phyloP scores from a whole-genome alignment of 2,888 invertebrate species.

The Megalurothrips usitatus region DNA sequence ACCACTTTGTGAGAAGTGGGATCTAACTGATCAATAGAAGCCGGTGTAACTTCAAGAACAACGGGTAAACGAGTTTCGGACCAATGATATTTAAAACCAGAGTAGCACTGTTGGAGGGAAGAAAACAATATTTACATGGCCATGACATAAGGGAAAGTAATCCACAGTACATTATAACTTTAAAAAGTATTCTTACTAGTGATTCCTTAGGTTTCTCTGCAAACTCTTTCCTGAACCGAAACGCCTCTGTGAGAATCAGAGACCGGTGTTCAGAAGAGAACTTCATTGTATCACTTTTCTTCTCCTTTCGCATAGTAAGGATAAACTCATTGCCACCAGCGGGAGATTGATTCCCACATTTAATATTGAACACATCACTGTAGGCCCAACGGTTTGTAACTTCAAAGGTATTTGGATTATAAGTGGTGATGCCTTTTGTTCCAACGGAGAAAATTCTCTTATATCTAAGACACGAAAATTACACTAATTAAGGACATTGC shows the following conservation, averaged over 20 bases:
- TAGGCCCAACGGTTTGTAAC: slow-evolving; percentile 92
- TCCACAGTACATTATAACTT: slow-evolving; percentile 35
- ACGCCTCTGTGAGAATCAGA: slow-evolving; percentile 85
- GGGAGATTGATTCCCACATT: slow-evolving; percentile 51
- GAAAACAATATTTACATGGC: slow-evolving; percentile 23
- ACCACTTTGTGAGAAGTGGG: slow-evolving; percentile 76
- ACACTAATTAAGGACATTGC: slow-evolving; percentile 34
- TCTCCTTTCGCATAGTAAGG: slow-evolving; percentile 80
- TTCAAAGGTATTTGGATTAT: slow-evolving; percentile 85
- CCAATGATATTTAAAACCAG: slow-evolving; percentile 95
- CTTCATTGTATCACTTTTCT: slow-evolving; percentile 89
- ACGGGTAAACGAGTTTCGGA: slow-evolving; percentile 85
- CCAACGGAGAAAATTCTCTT: slow-evolving; percentile 96
- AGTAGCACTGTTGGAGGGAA: slow-evolving; percentile 61
- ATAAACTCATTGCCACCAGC: slow-evolving; percentile 58
- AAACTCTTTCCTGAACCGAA: slow-evolving; percentile 73
- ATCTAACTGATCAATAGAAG: slow-evolving; percentile 87
- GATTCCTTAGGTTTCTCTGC: slow-evolving; percentile 75
- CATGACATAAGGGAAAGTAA: slow-evolving; percentile 30
- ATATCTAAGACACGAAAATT: slow-evolving; percentile 58
- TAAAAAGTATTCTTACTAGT: slow-evolving; percentile 54
- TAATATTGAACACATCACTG: slow-evolving; percentile 69
- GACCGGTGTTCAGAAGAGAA: slow-evolving; percentile 95
- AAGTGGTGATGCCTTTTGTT: slow-evolving; percentile 91
- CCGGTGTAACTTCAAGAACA: slow-evolving; percentile 85